phyloP scores from a whole-genome alignment of 2,888 invertebrate species.

The Scaptomyza tumidula region DNA sequence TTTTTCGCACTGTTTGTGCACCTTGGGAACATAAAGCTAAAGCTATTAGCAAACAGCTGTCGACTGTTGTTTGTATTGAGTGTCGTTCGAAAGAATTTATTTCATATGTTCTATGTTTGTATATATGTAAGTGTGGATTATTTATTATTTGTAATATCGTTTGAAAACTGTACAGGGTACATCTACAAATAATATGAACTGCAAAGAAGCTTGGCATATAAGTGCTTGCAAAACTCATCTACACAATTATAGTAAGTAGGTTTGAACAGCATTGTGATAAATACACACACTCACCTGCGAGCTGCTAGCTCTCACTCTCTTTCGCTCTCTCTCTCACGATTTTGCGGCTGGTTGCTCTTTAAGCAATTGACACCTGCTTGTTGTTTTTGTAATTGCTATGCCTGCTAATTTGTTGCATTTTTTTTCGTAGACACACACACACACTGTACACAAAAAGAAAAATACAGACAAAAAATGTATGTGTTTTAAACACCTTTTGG shows the following conservation, averaged over 20 bases:
- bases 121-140: constrained; percentile 5
- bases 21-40: constrained; percentile 35
- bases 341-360: constrained; percentile 26
- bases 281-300: constrained; percentile 28
- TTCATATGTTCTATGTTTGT: not conserved
- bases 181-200: not conserved
- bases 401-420: constrained; percentile 49
- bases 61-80: constrained; percentile 44
- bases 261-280: constrained; percentile 31
- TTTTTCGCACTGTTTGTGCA: constrained; percentile 19
- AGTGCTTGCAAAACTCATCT: constrained; percentile 21
- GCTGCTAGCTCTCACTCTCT: constrained; percentile 1
- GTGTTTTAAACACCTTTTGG: constrained; percentile 6
- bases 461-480: constrained; percentile 2
- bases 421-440: constrained; percentile 10
- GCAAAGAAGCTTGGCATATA: constrained; percentile 1
- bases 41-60: constrained; percentile 60
- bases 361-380: constrained; percentile 45
- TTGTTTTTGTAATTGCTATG: constrained; percentile 30
- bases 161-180: not conserved
- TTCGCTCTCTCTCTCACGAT: constrained; percentile 5
- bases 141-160: not conserved
- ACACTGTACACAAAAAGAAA: constrained; percentile 12
- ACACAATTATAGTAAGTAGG: constrained; percentile 27
- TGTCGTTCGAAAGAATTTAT: constrained; percentile 11